Evolutionary conservation across 2,888 invertebrate genomes (phyloP).

Genomic region (Rhingia rostrata): DNA sequence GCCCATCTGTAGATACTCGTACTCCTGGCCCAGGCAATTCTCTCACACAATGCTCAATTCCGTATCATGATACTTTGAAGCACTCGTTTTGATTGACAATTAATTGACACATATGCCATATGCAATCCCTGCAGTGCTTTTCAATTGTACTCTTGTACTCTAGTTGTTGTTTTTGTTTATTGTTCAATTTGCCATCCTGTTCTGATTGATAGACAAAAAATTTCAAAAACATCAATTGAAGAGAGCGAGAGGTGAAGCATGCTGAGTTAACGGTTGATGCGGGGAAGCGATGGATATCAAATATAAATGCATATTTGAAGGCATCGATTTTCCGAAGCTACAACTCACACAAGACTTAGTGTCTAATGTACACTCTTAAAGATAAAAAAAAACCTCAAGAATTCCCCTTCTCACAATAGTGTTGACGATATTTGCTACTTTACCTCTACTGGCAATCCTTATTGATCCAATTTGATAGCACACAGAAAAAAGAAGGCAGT

Average conservation of each 20-base stretch:
- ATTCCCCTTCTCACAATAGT: slow-evolving; percentile 46
- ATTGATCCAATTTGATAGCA: slow-evolving; percentile 61
- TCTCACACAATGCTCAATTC: slow-evolving; percentile 37
- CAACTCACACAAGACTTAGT: slow-evolving; percentile 16
- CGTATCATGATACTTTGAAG: slow-evolving; percentile 65
- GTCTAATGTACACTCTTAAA: slow-evolving; percentile 53
- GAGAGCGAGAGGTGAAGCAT: not conserved
- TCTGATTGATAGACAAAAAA: slow-evolving; percentile 72
- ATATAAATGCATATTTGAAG: slow-evolving; percentile 18
- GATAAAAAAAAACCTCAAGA: slow-evolving; percentile 63
- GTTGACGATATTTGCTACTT: slow-evolving; percentile 59
- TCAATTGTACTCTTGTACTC: slow-evolving; percentile 64
- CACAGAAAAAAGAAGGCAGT: slow-evolving; percentile 7
- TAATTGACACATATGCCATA: slow-evolving; percentile 69
- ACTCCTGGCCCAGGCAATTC: slow-evolving; percentile 22
- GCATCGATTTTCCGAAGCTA: slow-evolving; percentile 51
- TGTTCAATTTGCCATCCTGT: slow-evolving; percentile 68
- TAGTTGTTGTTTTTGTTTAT: slow-evolving; percentile 56
- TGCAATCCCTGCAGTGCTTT: slow-evolving; percentile 67
- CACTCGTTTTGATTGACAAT: slow-evolving; percentile 71
- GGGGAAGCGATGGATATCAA: no score
- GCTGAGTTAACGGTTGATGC: no score
- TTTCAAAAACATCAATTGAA: slow-evolving; percentile 54
- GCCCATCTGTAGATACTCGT: slow-evolving; percentile 26
- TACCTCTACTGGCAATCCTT: slow-evolving; percentile 45